Base-by-base conservation (phyloP, 2,113 vertebrate genomes). In the Ranitomeya variabilis region DNA sequence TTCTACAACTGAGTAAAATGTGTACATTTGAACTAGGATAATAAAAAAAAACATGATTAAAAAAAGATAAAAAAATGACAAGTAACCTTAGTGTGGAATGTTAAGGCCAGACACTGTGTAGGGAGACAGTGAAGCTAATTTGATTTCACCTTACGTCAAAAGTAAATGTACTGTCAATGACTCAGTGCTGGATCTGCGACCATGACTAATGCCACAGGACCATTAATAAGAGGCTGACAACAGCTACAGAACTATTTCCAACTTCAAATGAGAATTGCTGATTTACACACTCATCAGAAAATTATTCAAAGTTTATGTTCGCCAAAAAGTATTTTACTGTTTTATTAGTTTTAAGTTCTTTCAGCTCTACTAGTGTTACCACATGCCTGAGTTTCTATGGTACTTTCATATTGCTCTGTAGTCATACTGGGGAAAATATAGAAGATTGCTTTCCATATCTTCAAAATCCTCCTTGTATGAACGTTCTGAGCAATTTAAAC, bases 111-210 rank as follows among this genome's bases (percentile, higher is more conserved):
- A 93, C 62, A 91, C 69, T 91, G 88, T 89, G 81, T 90, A 92
- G 88, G 89, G 87, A 91, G 91, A 91, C 89, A 92, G 90, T 94
- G 94, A 95, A 93, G 93, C 93, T 96, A 96, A 96, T 96, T 94
- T 89, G 7, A 85, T 95, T 97, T 96, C 92, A 94, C 94, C 96
- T 96, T 94, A 95, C 95, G 94, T 95, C 93, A 94, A 93, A 95
- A 96, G 94, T 94, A 96, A 96, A 96, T 96, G 93, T 89, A 92
- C 92, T 93, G 93, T 90, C 94, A 94, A 92, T 96, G 96, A 96
- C 94, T 97, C 96, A 96, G 94, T 91, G 92, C 94, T 96, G 95
- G 95, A 94, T 90, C 89, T 90, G 71, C 92, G 91, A 94, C 95
- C 94, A 94, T 97, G 96, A 98, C 96, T 96, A 97, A 97, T 94